A percentile compares a stretch with the other conserved stretches of the same genome.
Conservation (phyloP, 1,140 invertebrate genomes). For the Elymnias hypermnestra region DNA sequence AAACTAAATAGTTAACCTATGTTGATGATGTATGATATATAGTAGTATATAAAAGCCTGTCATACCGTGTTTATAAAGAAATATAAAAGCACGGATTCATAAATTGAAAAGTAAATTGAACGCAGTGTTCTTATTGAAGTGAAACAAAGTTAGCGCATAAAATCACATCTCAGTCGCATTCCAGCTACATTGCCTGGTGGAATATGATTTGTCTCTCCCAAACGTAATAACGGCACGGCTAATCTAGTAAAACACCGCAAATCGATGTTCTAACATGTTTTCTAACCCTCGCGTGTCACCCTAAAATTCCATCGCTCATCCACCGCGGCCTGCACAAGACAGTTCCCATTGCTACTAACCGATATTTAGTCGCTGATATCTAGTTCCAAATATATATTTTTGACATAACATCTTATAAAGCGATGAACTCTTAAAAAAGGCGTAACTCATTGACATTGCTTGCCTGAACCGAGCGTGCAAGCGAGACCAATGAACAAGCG, state of each 20-base stretch:
- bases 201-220: conserved; percentile 31
- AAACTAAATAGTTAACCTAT: too few relatives aligned
- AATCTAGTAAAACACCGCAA: conserved; percentile 36
- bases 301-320: conserved; percentile 40
- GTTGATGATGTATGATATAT: not conserved
- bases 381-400: too few relatives aligned
- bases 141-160: conserved; percentile 16
- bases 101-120: conserved; percentile 1
- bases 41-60: not conserved
- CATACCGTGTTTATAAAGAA: not conserved
- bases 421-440: too few relatives aligned
- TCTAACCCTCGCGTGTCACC: conserved; percentile 31
- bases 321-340: conserved; percentile 26
- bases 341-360: not conserved
- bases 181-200: conserved; percentile 16
- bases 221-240: conserved; percentile 23
- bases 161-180: conserved; percentile 17
- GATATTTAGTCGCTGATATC: too few relatives aligned
- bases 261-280: conserved; percentile 30
- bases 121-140: conserved; percentile 10
- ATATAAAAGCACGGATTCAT: not conserved
- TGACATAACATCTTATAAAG: too few relatives aligned
- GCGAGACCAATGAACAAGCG: too few relatives aligned
- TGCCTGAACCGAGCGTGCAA: too few relatives aligned
- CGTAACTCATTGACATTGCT: too few relatives aligned